Conservation (phyloP, 2,113 vertebrate species). For the Triplophysa rosa region DNA sequence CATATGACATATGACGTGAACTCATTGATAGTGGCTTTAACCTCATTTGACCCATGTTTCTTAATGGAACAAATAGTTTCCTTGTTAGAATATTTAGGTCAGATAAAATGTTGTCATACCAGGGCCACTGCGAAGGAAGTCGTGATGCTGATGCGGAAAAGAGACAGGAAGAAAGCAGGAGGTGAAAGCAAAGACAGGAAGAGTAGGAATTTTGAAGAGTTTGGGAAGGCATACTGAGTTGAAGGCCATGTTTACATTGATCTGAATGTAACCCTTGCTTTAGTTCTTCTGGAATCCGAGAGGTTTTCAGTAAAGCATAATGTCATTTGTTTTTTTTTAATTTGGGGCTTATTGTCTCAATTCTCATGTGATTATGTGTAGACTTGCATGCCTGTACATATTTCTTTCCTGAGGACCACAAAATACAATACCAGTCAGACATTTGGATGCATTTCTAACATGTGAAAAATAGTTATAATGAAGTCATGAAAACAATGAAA, state of each 20-base stretch:
- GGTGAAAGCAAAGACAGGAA: conserved; percentile 29
- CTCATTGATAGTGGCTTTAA: conserved; percentile 26
- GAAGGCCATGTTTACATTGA: not conserved
- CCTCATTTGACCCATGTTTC: not conserved
- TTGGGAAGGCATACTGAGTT: not conserved
- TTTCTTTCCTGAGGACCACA: not conserved
- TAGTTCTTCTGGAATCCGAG: too few relatives aligned
- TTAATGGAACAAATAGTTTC: conserved; percentile 8
- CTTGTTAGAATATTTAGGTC: not conserved
- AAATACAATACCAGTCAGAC: not conserved
- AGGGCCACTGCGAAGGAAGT: not conserved
- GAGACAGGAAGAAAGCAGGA: conserved; percentile 4
- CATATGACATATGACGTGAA: conserved; percentile 8
- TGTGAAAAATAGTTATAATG: not conserved
- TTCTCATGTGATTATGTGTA: not conserved
- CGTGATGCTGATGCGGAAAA: not conserved
- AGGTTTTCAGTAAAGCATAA: not conserved
- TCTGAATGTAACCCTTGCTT: too few relatives aligned
- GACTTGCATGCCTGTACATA: not conserved
- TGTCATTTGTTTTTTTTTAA: too few relatives aligned
- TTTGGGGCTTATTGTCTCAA: too few relatives aligned
- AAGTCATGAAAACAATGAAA: not conserved
- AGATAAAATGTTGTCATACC: not conserved
- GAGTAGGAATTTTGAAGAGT: not conserved
- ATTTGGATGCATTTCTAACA: not conserved